Evolutionary conservation across 2,888 invertebrate species (phyloP), one percentile per base, ranked within the genome.

Genomic region (Coelogynopora nodosa): DNA sequence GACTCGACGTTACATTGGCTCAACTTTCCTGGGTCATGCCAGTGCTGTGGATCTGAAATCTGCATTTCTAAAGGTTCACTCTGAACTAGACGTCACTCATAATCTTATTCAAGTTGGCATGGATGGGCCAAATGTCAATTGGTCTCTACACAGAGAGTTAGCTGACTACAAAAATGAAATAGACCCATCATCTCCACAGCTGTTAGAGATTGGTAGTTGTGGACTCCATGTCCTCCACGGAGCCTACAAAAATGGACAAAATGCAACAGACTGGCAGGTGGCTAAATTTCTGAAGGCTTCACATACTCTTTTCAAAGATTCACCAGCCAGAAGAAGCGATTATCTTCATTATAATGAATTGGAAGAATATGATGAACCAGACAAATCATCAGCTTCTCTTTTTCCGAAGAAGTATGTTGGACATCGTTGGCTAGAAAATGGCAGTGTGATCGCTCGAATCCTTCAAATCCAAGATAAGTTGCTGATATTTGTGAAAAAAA

Each of bases 1-100:
- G 27, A 74, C 74, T 74, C 18, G 74, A 74, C 74, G 27, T 74
- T 74, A 74, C 74, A 74, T 74, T 74, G 74, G 74, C 74, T 74
- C 74, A 74, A 26, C 27, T 74, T 74, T 74, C 74, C 74, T 74
- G 74, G 74, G 18, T 26, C 74, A 74, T 74, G 74, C 27, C 74
- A 74, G 18, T 74, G 74, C 74, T 74, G 74, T 74, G 74, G 23
- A 74, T 74, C 74, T 74, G 5, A 74, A 74, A 74, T 74, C 74
- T 23, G 18, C 2, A 74, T 74, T 74, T 74, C 27, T 74, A 74
- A 74, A 74, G 74, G 18, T 74, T 74, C 27, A 74, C 74, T 74
- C 10, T 74, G 74, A 74, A 74, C 74, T 74, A 74, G 74, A 74
- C 27, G 74, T 74, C 23, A 74, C 23, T 74, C 74, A 74, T 26